phyloP scores from a whole-genome alignment of 2,797 vertebrate species.

The Parotocinclus haroldoi region DNA sequence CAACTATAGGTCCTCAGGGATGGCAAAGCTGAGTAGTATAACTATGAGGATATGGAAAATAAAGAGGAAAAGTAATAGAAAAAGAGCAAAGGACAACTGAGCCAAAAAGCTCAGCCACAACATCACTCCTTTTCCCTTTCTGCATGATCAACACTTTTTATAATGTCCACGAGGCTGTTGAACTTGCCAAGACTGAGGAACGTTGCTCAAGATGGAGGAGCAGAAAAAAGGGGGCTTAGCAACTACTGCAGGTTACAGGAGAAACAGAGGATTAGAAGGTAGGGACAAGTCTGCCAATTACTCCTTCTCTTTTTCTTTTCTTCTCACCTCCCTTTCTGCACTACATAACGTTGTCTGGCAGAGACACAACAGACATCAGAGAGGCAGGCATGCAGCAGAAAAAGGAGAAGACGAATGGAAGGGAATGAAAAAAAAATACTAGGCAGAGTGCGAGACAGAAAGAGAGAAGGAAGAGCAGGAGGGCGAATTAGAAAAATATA shows the following conservation, averaged over 20 bases:
- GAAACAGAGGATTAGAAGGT: conserved; percentile 30
- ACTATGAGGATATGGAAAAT: conserved; percentile 46
- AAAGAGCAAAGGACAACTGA: conserved; percentile 24
- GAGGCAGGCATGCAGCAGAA: conserved; percentile 25
- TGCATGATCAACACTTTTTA: conserved; percentile 50
- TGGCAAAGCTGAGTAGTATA: conserved; percentile 60
- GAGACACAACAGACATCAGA: conserved; percentile 22
- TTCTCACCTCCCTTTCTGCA: conserved; percentile 16
- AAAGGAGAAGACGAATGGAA: conserved; percentile 23
- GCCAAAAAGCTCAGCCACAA: conserved; percentile 45
- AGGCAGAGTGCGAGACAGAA: conserved; percentile 34
- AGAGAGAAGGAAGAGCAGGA: conserved; percentile 54
- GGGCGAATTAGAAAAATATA: conserved; percentile 44
- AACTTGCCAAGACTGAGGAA: conserved; percentile 57
- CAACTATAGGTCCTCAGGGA: conserved; percentile 53
- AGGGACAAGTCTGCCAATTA: conserved; percentile 36
- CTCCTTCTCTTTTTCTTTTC: conserved; percentile 34
- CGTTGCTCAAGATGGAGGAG: conserved; percentile 25
- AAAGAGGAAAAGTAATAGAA: conserved; percentile 31
- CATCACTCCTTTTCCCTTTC: conserved; percentile 51
- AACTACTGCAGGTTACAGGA: conserved; percentile 39
- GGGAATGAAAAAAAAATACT: conserved; percentile 40
- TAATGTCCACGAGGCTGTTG: conserved; percentile 50
- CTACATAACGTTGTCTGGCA: conserved; percentile 30
- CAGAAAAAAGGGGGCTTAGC: conserved; percentile 42